Percentiles rank a stretch among this genome's conserved stretches.
These are phyloP conservation scores for Diplodus puntazzo DNA, from an alignment of 2,797 vertebrate species.

Conservation along the genomic window DNA sequence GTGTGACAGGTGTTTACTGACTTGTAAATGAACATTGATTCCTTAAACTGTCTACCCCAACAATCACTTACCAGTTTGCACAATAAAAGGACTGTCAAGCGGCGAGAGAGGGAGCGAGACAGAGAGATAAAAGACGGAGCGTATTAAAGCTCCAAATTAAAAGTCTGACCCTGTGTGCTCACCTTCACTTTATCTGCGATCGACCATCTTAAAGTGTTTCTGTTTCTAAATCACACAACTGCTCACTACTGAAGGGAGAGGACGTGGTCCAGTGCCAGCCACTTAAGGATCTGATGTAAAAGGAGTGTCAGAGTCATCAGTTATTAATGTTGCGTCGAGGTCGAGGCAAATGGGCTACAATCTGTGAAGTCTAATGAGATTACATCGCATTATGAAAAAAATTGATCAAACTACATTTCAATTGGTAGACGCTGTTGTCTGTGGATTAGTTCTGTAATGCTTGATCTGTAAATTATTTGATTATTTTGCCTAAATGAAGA, in stretches of 20 bases:
- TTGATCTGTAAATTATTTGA: not conserved
- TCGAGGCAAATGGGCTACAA: not conserved
- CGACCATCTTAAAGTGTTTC: conserved; percentile 26
- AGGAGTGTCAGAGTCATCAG: not conserved
- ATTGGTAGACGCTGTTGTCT: not conserved
- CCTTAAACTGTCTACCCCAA: conserved; percentile 52
- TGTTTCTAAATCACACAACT: conserved; percentile 24
- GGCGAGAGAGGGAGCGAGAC: not conserved
- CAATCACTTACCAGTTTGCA: conserved; percentile 50
- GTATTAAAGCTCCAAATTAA: conserved; percentile 36
- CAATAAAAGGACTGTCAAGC: conserved; percentile 38
- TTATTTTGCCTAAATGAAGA: not conserved
- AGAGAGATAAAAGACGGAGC: conserved; percentile 27
- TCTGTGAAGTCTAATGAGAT: not conserved
- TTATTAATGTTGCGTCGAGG: not conserved
- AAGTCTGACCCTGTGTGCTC: conserved; percentile 21
- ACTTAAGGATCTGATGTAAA: not conserved
- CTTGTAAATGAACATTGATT: conserved; percentile 75
- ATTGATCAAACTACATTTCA: conserved; percentile 3
- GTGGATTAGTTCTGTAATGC: not conserved
- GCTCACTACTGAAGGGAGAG: not conserved
- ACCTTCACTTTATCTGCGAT: conserved; percentile 47
- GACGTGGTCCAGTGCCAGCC: not conserved
- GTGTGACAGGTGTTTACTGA: conserved; percentile 62
- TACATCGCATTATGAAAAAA: not conserved